Percentiles rank a stretch among this genome's conserved stretches.
Conservation (phyloP, 2,113 vertebrate genomes). For the Oryzias curvinotus region DNA sequence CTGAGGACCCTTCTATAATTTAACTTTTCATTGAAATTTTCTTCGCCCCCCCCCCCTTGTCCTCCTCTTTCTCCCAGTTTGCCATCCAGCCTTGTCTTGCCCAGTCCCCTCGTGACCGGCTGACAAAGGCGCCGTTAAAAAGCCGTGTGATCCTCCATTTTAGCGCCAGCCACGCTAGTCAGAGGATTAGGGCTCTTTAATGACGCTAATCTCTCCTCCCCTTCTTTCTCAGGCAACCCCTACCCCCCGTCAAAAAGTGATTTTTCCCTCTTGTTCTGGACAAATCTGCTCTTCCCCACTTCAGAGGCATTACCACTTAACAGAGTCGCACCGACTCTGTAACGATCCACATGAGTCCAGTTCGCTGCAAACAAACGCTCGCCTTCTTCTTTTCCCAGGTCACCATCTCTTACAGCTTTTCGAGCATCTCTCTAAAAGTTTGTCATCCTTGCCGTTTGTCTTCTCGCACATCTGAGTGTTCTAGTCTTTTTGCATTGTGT, state of each 20-base stretch:
- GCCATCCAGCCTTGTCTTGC: constrained; percentile 79
- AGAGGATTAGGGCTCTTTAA: constrained; percentile 93
- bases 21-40: constrained; percentile 87
- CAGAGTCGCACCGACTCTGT: constrained; percentile 8
- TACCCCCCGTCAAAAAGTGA: constrained; percentile 65
- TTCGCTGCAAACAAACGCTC: constrained; percentile 5
- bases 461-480: no score
- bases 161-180: constrained; percentile 87
- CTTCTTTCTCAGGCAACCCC: constrained; percentile 71
- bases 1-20: constrained; percentile 82
- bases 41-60: constrained; percentile 42
- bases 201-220: constrained; percentile 87
- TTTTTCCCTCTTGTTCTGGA: constrained; percentile 37
- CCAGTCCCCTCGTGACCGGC: constrained; percentile 78
- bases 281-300: constrained; percentile 47
- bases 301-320: constrained; percentile 26
- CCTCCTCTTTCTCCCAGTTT: constrained; percentile 61
- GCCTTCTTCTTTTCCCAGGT: neutral
- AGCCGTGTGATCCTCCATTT: constrained; percentile 88
- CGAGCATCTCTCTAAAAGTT: neutral
- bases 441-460: neutral
- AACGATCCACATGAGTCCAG: constrained; percentile 13
- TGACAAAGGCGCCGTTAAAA: constrained; percentile 86
- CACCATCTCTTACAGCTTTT: constrained; percentile 1
- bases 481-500: neutral